Percentiles rank a stretch among this genome's conserved stretches.
Evolutionary conservation across 2,113 vertebrate species (phyloP).

Genomic region (Pycnonotus jocosus): DNA sequence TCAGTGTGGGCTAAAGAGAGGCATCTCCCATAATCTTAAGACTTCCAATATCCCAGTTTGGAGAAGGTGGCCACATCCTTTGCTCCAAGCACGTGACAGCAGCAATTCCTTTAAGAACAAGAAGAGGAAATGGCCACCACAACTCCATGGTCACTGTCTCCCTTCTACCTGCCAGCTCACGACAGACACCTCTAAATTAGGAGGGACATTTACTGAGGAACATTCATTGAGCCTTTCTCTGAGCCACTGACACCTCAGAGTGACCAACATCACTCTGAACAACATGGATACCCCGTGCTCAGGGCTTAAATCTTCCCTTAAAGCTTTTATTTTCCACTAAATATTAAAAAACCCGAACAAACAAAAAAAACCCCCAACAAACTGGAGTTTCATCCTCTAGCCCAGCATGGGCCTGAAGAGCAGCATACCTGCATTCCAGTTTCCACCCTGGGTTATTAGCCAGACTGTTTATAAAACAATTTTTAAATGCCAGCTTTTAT

Average conservation of each 20-base stretch:
- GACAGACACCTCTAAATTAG: not conserved
- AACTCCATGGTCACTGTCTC: not conserved
- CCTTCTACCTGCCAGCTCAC: not conserved
- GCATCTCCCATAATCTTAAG: not conserved
- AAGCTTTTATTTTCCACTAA: not conserved
- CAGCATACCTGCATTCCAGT: not conserved
- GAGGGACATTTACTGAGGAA: not conserved
- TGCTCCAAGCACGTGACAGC: not conserved
- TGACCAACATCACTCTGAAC: not conserved
- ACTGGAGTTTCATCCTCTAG: not conserved
- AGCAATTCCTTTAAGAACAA: not conserved
- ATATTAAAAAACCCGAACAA: not conserved
- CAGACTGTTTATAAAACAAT: conserved; percentile 13
- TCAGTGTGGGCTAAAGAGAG: not conserved
- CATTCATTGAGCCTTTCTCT: not conserved
- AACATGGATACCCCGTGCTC: accelerated
- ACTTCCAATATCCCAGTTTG: accelerated
- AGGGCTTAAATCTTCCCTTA: not conserved
- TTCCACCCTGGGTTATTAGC: not conserved
- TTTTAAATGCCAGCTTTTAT: conserved; percentile 26
- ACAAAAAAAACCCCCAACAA: not conserved
- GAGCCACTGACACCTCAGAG: not conserved
- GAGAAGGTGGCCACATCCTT: not conserved
- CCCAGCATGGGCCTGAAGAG: not conserved
- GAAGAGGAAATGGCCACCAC: not conserved